Base-by-base conservation (phyloP, 2,797 vertebrate genomes). In the Champsocephalus esox region DNA sequence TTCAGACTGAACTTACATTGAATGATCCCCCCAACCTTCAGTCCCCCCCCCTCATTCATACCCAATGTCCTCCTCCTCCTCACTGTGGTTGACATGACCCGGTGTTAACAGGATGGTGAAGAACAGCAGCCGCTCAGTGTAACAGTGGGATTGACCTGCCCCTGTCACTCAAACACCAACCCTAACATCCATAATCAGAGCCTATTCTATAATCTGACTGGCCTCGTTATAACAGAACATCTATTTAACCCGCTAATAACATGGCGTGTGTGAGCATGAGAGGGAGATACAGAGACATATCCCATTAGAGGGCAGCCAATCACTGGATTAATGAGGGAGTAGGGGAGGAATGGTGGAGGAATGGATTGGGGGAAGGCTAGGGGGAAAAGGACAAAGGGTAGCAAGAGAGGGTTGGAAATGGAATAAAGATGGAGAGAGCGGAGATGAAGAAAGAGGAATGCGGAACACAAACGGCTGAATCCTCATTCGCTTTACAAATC, bases 201-300 rank as follows among this genome's bases (percentile, higher is more conserved):
- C 55, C 78, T 58, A 45, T 68, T 89, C 73, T 84, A 73, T 83
- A 81, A 87, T 82, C 77, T 58, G 68, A 82, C 76, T 84, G 80
- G 75, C 70, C 79, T 79, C 71, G 73, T 83, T 75, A 78, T 62
- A 72, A 51, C 32, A 79, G 83, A 88, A 83, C 81, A 90, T 83
- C 89, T 93, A 94, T 96, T 96, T 95, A 93, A 95, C 92, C 91
- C 89, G 66, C 87, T 92, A 94, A 95, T 93, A 84, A 78, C 94
- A 95, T 92, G 93, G 94, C 92, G 90, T 90, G 68, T 70, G 65
- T 66, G 76, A 49, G 45, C 48, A 17, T 17, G 70, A 21, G 32
- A 17, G 62, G 32, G 28, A 46, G 32, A 59, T 44, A 49, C 58
- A 90, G 83, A 93, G 79, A 77, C 73, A 88, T 87, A 95, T 94